Evolutionary conservation across 2,888 invertebrate genomes (phyloP).

Genomic region (Litoditis marina): DNA sequence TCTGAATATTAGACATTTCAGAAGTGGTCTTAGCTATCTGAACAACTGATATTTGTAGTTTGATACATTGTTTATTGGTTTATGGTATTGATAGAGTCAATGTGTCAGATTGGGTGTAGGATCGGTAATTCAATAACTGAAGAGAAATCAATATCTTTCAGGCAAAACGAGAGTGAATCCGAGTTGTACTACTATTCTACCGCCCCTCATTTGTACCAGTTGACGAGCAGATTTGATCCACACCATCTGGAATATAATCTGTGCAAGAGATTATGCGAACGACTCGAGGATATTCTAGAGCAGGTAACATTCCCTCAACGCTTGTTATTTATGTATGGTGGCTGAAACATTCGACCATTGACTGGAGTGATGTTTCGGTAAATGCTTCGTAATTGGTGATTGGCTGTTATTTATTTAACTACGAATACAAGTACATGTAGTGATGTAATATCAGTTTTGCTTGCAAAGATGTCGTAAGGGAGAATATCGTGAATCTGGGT

Average conservation of each 20-base stretch:
- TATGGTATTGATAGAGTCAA: too few relatives aligned
- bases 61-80: too few relatives aligned
- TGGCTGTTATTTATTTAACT: too few relatives aligned
- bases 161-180: slow-evolving; percentile 72
- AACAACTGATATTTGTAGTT: too few relatives aligned
- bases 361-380: not conserved
- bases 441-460: too few relatives aligned
- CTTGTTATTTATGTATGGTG: not conserved
- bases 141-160: slow-evolving; percentile 61
- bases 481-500: too few relatives aligned
- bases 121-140: too few relatives aligned
- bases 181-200: slow-evolving; percentile 85
- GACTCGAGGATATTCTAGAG: slow-evolving; percentile 40
- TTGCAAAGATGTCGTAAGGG: too few relatives aligned
- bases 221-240: slow-evolving; percentile 63
- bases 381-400: not conserved
- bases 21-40: too few relatives aligned
- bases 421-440: too few relatives aligned
- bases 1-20: too few relatives aligned
- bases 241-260: slow-evolving; percentile 40
- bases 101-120: too few relatives aligned
- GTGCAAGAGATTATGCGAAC: slow-evolving; percentile 28
- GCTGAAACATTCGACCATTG: not conserved
- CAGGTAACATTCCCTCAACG: slow-evolving; percentile 9
- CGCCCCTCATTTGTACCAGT: slow-evolving; percentile 74